These are phyloP conservation scores for Calcarius lapponicus DNA, from an alignment of 2,797 vertebrate genomes.

Conservation along the genomic window DNA sequence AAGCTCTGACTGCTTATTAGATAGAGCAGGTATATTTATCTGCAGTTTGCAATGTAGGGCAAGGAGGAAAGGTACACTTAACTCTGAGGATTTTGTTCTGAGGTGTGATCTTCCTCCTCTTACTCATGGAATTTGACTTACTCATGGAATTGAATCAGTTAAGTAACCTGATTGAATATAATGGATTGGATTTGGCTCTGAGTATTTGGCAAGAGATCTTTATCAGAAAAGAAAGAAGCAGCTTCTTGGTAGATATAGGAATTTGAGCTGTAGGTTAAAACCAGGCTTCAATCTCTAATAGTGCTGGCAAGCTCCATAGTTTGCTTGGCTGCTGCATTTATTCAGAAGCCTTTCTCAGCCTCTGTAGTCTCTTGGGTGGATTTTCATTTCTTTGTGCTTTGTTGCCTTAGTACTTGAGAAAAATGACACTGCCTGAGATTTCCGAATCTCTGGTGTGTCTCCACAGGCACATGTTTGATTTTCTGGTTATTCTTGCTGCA, in stretches of 20 bases:
- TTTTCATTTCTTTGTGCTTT: slow-evolving; percentile 40
- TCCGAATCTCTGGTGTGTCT: neutral
- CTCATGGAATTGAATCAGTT: neutral
- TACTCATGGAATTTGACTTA: neutral
- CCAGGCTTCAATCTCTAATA: neutral
- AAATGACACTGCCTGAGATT: neutral
- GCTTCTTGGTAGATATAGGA: neutral
- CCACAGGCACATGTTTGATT: neutral
- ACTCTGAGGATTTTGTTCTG: neutral
- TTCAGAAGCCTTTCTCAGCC: neutral
- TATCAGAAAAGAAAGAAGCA: neutral
- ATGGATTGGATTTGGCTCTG: neutral
- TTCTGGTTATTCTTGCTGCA: neutral
- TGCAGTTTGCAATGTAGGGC: neutral
- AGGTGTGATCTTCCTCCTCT: neutral
- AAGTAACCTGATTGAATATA: neutral
- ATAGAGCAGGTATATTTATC: neutral
- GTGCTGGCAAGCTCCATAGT: neutral
- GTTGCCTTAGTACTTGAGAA: slow-evolving; percentile 23
- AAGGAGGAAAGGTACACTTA: neutral
- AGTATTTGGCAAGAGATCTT: neutral
- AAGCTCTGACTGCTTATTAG: neutral
- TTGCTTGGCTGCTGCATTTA: slow-evolving; percentile 13
- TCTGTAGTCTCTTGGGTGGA: neutral
- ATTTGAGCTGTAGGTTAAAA: neutral